Percentiles rank a stretch among this genome's conserved stretches.
Conservation (phyloP, 2,113 vertebrate genomes). For the Aldabrachelys gigantea region DNA sequence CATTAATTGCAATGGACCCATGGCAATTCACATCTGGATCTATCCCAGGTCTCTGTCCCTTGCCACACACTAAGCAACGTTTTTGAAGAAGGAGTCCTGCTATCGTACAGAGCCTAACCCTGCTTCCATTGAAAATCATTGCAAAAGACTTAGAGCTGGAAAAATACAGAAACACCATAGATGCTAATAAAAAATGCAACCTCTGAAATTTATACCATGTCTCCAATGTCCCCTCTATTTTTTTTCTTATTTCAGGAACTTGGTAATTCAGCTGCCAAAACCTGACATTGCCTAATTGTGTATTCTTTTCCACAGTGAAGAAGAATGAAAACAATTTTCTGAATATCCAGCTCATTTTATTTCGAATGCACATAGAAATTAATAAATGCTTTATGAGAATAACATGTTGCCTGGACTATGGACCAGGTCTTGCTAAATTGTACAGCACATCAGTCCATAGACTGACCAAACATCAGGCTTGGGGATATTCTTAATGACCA, state of each 20-base stretch:
- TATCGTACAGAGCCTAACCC: neutral
- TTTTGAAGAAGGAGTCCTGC: neutral
- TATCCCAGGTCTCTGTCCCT: neutral
- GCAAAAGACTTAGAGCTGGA: neutral
- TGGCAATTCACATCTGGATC: neutral
- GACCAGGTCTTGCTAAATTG: neutral
- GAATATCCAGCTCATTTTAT: neutral
- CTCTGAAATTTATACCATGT: neutral
- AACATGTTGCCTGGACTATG: neutral
- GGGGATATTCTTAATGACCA: neutral
- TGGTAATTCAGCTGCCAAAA: neutral
- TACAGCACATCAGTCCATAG: neutral
- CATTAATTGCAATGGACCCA: neutral
- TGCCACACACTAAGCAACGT: neutral
- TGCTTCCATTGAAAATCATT: neutral
- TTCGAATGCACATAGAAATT: neutral
- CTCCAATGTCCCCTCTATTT: neutral
- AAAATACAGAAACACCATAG: neutral
- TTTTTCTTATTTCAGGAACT: neutral
- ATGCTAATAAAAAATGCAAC: neutral
- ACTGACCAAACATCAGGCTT: neutral
- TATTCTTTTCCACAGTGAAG: neutral
- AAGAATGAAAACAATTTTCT: neutral
- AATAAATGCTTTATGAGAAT: neutral
- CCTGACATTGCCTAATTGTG: neutral